A percentile compares a stretch with the other conserved stretches of the same genome.
Evolutionary conservation across 2,113 vertebrate genomes (phyloP).

Genomic region (Istiophorus platypterus): DNA sequence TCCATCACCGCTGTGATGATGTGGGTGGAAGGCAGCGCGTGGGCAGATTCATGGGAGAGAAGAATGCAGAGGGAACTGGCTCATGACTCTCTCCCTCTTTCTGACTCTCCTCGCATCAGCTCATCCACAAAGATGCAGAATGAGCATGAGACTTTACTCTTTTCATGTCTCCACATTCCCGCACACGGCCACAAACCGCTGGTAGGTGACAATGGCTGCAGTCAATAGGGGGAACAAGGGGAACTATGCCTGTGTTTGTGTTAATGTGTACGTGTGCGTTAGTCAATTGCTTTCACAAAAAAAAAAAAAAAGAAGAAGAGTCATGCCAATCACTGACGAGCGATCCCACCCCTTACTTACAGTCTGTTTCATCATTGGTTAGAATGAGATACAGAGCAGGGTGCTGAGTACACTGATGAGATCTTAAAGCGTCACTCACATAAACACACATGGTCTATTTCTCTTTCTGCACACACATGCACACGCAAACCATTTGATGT

Average conservation of each 20-base stretch:
- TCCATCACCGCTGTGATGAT: slow-evolving; percentile 71
- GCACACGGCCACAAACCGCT: slow-evolving; percentile 51
- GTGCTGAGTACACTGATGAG: slow-evolving; percentile 23
- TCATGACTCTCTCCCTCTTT: slow-evolving; percentile 68
- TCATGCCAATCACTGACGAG: slow-evolving; percentile 55
- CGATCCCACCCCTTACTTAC: slow-evolving; percentile 48
- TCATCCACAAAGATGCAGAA: slow-evolving; percentile 66
- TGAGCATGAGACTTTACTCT: slow-evolving; percentile 60
- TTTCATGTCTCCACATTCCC: slow-evolving; percentile 58
- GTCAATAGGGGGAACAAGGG: slow-evolving; percentile 50
- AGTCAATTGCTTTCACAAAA: slow-evolving; percentile 42
- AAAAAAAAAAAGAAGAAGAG: slow-evolving; percentile 65
- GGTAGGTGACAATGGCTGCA: slow-evolving; percentile 57
- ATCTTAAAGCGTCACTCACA: slow-evolving; percentile 31
- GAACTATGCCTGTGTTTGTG: slow-evolving; percentile 26
- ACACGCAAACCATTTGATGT: slow-evolving; percentile 54
- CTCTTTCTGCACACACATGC: slow-evolving; percentile 28
- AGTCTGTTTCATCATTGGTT: slow-evolving; percentile 71
- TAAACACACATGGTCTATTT: slow-evolving; percentile 41
- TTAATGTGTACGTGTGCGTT: slow-evolving; percentile 4
- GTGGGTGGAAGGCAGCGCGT: slow-evolving; percentile 80
- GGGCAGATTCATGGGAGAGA: slow-evolving; percentile 79
- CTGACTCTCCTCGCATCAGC: slow-evolving; percentile 52
- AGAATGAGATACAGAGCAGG: slow-evolving; percentile 18
- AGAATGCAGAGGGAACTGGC: slow-evolving; percentile 76